phyloP scores from a whole-genome alignment of 53 echinoderm and acorn worm species.

The Holothuria scabra region DNA sequence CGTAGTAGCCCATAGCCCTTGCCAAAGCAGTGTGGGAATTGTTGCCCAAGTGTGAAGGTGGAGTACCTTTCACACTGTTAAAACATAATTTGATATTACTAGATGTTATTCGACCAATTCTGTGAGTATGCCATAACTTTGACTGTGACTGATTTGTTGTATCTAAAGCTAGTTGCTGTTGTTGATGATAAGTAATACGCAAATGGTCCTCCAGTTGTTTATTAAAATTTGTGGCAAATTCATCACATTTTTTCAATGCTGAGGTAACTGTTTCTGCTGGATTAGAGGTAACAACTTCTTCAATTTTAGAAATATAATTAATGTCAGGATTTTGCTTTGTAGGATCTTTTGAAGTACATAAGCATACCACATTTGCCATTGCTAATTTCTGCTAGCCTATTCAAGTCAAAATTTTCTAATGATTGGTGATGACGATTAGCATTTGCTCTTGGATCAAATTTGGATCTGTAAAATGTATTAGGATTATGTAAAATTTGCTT shows the following conservation, averaged over 20 bases:
- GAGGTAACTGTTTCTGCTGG: background rate
- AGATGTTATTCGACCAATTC: constrained; percentile 55
- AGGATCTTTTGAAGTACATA: constrained; percentile 35
- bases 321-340: constrained; percentile 45
- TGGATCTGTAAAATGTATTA: too few species aligned
- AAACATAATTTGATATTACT: constrained; percentile 58
- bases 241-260: background rate
- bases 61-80: constrained; percentile 20
- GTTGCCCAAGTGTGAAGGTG: background rate
- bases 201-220: background rate
- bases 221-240: background rate
- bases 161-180: background rate
- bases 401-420: constrained; percentile 52
- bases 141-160: constrained; percentile 49
- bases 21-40: constrained; percentile 56
- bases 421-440: constrained; percentile 33
- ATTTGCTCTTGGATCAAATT: constrained; percentile 52
- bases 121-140: constrained; percentile 43
- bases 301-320: background rate
- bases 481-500: too few species aligned
- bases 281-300: background rate
- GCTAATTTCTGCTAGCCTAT: constrained; percentile 64
- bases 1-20: too few species aligned
- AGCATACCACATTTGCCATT: constrained; percentile 75
- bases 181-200: constrained; percentile 47